These are phyloP conservation scores for Diacarnus erythraeanus DNA, from an alignment of 37 sponge, comb jelly and placozoan species.

Conservation along the genomic window DNA sequence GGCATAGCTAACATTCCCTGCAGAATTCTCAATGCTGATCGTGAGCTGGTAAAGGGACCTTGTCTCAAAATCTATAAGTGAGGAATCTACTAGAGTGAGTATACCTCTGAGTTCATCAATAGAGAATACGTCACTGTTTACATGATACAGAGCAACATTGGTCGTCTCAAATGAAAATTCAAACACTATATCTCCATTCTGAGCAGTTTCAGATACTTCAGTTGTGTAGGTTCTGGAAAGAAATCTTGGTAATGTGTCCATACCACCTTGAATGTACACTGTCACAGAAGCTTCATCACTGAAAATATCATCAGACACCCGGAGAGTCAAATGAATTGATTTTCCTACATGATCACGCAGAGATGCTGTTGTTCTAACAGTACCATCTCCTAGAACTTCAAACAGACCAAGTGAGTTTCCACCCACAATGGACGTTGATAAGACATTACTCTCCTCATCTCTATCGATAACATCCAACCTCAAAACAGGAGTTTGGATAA, in stretches of 20 bases:
- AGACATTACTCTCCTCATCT: conserved; percentile 27
- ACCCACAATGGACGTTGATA: conserved; percentile 3
- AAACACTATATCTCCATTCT: neutral
- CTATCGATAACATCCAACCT: conserved; percentile 28
- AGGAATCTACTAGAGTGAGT: neutral
- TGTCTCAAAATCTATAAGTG: conserved; percentile 51
- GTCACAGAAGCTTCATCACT: neutral
- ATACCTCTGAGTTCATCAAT: conserved; percentile 10
- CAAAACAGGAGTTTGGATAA: conserved; percentile 4
- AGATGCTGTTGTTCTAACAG: neutral
- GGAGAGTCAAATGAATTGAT: conserved; percentile 10
- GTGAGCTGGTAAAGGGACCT: conserved; percentile 49
- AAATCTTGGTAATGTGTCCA: conserved; percentile 8
- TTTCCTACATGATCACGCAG: neutral
- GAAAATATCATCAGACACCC: conserved; percentile 16
- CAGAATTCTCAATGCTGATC: conserved; percentile 11
- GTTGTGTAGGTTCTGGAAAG: neutral
- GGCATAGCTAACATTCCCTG: conserved; percentile 5
- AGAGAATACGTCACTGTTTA: conserved; percentile 14
- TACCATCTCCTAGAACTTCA: conserved; percentile 12
- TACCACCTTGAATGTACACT: conserved; percentile 1
- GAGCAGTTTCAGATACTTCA: conserved; percentile 7
- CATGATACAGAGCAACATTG: conserved; percentile 13
- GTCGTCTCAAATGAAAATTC: neutral
- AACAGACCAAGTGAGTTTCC: conserved; percentile 1